Evolutionary conservation across 2,888 invertebrate genomes (phyloP), one percentile per base, ranked within the genome.

Genomic region (Habroteleia sp.): DNA sequence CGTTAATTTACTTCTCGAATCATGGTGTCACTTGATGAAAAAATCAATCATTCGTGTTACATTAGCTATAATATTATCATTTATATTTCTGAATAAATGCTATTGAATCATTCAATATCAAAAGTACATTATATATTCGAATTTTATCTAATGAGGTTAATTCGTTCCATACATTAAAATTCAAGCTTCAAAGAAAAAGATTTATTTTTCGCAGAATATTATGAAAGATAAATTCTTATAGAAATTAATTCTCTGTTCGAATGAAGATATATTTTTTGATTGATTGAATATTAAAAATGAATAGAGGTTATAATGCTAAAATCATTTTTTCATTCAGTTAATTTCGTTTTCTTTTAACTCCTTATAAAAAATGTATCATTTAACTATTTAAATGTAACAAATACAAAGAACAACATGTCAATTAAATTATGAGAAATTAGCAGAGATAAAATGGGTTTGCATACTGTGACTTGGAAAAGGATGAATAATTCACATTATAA

Each of bases 1-100:
- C 54, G 42, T 65, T 65, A 65, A 65, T 65, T 65, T 46, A 54
- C 52, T 37, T 37, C 46, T 17, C 16, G 54, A 54, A 54, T 54
- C 65, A 29, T 37, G 29, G n/a, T 41, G 46, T 63, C 65, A 54
- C 54, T 65, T 65, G 54, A 54, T 65, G 52, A 54, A 54, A 65
- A 54, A 65, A 65, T 65, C 50, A 65, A 65, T 65, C 54, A 44
- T 35, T 52, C 37, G n/a, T 37, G 29, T 65, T 65, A 65, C 65
- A 65, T 65, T 65, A 37, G 46, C 65, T 46, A 46, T 65, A 46
- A 65, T 42, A 65, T 65, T 65, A 54, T 44, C 65, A 54, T 65
- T 54, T 37, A 65, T 65, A 65, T 65, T 58, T 58, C 42, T 23
- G 14, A 27, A 41, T 35, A 50, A 27, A 58, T 58, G 58, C 58